These are phyloP conservation scores for Microcebus jonahi DNA, from an alignment of 2,113 vertebrate species.

Conservation along the genomic window DNA sequence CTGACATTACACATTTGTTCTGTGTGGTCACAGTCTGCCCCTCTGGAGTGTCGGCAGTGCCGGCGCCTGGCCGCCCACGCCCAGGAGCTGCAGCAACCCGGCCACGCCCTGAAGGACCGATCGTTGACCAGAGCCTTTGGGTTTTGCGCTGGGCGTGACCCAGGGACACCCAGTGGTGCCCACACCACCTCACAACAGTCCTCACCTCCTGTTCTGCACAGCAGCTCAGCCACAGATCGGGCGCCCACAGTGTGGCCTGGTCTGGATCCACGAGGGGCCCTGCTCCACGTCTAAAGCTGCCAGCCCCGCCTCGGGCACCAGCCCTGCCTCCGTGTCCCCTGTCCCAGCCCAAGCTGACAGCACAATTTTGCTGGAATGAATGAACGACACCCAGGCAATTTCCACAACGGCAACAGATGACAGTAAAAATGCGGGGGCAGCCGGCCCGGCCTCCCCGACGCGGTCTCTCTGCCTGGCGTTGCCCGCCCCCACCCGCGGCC, in stretches of 20 bases:
- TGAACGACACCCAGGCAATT: accelerated
- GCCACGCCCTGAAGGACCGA: background rate
- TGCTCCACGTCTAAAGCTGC: background rate
- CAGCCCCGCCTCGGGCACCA: accelerated
- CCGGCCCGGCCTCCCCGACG: accelerated
- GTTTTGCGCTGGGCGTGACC: accelerated
- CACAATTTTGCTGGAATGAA: background rate
- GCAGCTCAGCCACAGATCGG: background rate
- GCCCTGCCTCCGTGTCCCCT: accelerated
- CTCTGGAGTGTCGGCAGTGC: accelerated
- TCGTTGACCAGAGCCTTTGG: accelerated
- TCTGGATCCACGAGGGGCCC: background rate
- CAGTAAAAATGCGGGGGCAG: accelerated
- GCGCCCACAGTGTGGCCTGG: background rate
- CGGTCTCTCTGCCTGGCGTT: accelerated
- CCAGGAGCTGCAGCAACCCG: background rate
- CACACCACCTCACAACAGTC: accelerated
- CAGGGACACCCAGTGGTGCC: background rate
- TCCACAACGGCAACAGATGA: accelerated
- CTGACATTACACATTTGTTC: accelerated
- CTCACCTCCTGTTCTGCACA: accelerated
- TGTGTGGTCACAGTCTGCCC: accelerated
- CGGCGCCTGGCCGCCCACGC: background rate
- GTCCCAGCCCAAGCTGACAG: background rate
- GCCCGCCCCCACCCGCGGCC: accelerated